These are phyloP conservation scores for Pentamera pediparva DNA, from an alignment of 53 echinoderm and acorn worm genomes.

Conservation along the genomic window DNA sequence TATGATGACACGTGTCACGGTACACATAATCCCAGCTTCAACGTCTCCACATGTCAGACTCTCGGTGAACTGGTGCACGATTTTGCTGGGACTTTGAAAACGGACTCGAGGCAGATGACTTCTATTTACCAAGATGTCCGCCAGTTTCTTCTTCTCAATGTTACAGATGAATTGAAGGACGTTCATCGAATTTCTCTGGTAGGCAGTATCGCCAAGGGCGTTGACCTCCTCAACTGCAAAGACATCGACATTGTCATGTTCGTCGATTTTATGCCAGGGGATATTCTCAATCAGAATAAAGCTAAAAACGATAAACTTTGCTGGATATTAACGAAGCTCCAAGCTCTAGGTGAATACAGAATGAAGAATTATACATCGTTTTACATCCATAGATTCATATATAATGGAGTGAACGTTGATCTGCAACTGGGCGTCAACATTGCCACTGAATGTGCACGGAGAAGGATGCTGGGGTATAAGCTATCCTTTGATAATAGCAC, in stretches of 20 bases:
- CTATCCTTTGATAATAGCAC: too few species aligned
- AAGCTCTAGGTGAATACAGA: neutral
- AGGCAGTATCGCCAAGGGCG: conserved; percentile 7
- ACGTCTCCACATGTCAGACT: too few species aligned
- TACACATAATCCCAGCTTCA: too few species aligned
- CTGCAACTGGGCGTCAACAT: neutral
- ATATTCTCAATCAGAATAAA: neutral
- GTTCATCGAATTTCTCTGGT: conserved; percentile 1
- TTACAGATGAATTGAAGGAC: too few species aligned
- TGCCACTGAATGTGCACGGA: neutral
- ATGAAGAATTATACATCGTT: neutral
- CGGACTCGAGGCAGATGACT: too few species aligned
- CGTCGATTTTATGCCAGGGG: neutral
- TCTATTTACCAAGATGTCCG: too few species aligned
- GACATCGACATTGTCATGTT: conserved; percentile 7
- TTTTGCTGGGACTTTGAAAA: too few species aligned
- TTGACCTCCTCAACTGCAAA: neutral
- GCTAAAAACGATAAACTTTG: neutral
- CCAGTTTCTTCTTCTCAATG: too few species aligned
- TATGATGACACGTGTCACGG: too few species aligned
- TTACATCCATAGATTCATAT: neutral
- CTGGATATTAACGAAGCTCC: neutral
- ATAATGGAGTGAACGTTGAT: neutral
- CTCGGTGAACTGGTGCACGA: too few species aligned
- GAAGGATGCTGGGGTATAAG: too few species aligned